These are phyloP conservation scores for Noctua fimbriata DNA, from an alignment of 2,888 invertebrate species.

Conservation along the genomic window DNA sequence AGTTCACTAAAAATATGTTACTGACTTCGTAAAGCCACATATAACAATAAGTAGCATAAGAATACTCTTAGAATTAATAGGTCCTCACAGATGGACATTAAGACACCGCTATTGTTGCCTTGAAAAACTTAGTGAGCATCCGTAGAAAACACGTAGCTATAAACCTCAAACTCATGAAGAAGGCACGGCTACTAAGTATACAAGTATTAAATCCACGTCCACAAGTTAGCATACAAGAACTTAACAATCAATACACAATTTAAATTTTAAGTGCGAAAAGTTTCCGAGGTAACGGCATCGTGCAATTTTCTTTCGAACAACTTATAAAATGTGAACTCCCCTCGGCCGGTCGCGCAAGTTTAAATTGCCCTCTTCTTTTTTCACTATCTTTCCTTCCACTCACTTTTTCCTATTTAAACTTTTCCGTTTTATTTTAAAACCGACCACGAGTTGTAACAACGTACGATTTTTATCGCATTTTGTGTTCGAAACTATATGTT, in stretches of 20 bases:
- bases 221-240: slow-evolving; percentile 47
- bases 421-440: slow-evolving; percentile 86
- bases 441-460: slow-evolving; percentile 72
- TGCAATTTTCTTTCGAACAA: slow-evolving; percentile 83
- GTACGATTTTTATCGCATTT: slow-evolving; percentile 69
- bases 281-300: slow-evolving; percentile 78
- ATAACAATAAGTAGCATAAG: neutral
- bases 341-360: slow-evolving; percentile 82
- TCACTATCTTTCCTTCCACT: slow-evolving; percentile 87
- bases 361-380: slow-evolving; percentile 87
- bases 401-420: slow-evolving; percentile 90
- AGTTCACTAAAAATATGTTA: neutral
- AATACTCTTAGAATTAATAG: neutral
- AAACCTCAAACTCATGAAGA: neutral
- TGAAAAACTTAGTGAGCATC: neutral
- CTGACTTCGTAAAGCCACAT: neutral
- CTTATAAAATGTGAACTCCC: slow-evolving; percentile 85
- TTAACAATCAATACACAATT: slow-evolving; percentile 65
- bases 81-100: neutral
- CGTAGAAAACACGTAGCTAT: neutral
- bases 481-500: slow-evolving; percentile 56
- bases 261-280: slow-evolving; percentile 67
- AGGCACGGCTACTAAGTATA: neutral
- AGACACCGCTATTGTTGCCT: neutral
- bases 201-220: slow-evolving; percentile 12